A percentile compares a stretch with the other conserved stretches of the same genome.
phyloP scores from a whole-genome alignment of 2,113 vertebrate genomes.

The Barbus barbus region DNA sequence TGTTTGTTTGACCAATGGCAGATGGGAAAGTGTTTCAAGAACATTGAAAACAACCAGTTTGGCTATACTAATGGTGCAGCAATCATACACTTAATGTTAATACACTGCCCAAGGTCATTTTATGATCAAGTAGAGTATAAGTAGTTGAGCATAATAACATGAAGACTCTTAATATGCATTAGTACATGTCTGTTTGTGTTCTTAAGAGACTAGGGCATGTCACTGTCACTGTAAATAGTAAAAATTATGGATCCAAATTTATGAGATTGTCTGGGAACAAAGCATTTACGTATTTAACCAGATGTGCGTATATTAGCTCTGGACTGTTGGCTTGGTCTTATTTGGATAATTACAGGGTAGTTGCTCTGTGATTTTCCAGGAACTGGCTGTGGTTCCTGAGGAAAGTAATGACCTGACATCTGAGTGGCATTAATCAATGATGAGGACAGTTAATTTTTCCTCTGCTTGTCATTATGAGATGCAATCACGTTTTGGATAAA shows the following conservation, averaged over 20 bases:
- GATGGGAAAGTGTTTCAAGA: background rate
- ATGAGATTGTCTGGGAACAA: constrained; percentile 54
- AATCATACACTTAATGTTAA: background rate
- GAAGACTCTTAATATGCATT: too few relatives aligned
- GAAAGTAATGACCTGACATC: constrained; percentile 49
- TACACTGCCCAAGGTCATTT: too few relatives aligned
- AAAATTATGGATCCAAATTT: constrained; percentile 43
- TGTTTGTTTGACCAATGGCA: background rate
- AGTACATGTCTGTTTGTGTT: background rate
- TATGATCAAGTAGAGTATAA: background rate
- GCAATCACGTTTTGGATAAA: background rate
- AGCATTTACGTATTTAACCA: constrained; percentile 62
- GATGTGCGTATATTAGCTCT: constrained; percentile 50
- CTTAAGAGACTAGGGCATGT: background rate
- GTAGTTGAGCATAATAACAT: background rate
- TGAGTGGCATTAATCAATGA: constrained; percentile 60
- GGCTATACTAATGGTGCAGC: background rate
- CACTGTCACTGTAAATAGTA: background rate
- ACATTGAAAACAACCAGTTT: background rate
- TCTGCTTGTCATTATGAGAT: background rate
- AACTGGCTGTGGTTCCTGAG: constrained; percentile 58
- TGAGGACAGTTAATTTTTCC: background rate
- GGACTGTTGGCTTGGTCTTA: constrained; percentile 60
- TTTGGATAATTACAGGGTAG: constrained; percentile 67
- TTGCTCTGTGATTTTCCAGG: constrained; percentile 52